Conservation (phyloP, 2,113 vertebrate genomes). For the Triplophysa siluroides region DNA sequence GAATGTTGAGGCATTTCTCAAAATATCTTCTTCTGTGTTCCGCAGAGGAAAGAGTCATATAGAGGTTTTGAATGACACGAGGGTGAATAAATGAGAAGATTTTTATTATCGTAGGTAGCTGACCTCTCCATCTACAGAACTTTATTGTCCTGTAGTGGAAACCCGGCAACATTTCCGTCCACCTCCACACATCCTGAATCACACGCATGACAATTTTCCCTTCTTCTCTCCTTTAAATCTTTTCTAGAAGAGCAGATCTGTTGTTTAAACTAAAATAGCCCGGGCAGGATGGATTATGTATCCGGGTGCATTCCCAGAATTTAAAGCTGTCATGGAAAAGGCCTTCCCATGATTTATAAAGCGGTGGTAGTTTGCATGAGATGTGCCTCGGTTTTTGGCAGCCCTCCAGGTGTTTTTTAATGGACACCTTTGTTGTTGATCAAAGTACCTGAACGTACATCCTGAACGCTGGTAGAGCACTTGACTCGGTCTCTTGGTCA, state of each 20-base stretch:
- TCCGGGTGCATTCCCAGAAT: constrained; percentile 23
- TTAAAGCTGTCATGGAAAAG: constrained; percentile 26
- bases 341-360: background rate
- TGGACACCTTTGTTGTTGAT: constrained; percentile 22
- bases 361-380: constrained; percentile 21
- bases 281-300: background rate
- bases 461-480: background rate
- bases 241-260: constrained; percentile 3
- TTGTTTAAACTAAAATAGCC: constrained; percentile 1
- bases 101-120: too few relatives aligned
- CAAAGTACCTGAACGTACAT: background rate
- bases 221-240: background rate
- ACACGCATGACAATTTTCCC: background rate
- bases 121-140: background rate
- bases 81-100: too few relatives aligned
- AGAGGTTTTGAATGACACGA: too few relatives aligned
- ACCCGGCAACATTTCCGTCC: background rate
- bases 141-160: constrained; percentile 4
- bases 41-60: too few relatives aligned
- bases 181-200: constrained; percentile 12
- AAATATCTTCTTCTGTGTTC: too few relatives aligned
- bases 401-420: background rate
- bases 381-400: constrained; percentile 4
- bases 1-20: too few relatives aligned
- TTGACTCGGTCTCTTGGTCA: background rate